A percentile compares a stretch with the other conserved stretches of the same genome.
Evolutionary conservation across 2,797 vertebrate species (phyloP).

Genomic region (Serranus cabrilla): DNA sequence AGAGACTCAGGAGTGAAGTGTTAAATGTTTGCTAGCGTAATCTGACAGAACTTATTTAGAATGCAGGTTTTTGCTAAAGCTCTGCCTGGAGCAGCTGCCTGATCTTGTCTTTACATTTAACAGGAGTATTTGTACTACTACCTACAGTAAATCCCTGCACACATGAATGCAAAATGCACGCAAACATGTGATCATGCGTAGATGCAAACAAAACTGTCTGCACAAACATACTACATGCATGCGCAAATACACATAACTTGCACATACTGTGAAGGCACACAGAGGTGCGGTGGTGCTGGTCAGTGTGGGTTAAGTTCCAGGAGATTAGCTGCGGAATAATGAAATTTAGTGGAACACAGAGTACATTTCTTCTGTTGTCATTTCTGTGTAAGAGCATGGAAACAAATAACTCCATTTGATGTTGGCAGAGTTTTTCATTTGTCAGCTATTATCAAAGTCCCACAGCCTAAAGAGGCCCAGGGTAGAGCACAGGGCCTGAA

Average conservation of each 20-base stretch:
- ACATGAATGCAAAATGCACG: background rate
- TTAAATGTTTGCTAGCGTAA: slow-evolving; percentile 69
- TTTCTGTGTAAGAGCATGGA: slow-evolving; percentile 35
- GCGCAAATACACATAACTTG: background rate
- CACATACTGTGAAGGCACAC: background rate
- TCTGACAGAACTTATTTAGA: slow-evolving; percentile 76
- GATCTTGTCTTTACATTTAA: slow-evolving; percentile 62
- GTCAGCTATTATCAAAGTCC: slow-evolving; percentile 65
- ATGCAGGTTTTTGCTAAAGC: slow-evolving; percentile 72
- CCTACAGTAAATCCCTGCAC: slow-evolving; percentile 40
- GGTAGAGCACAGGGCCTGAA: slow-evolving; percentile 38
- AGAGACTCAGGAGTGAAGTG: slow-evolving; percentile 65
- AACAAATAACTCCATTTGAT: slow-evolving; percentile 59
- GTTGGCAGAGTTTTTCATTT: slow-evolving; percentile 63
- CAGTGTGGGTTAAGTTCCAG: slow-evolving; percentile 17
- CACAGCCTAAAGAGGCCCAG: slow-evolving; percentile 41
- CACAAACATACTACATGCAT: background rate
- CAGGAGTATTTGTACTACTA: slow-evolving; percentile 38
- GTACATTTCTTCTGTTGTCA: slow-evolving; percentile 44
- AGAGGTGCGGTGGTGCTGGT: slow-evolving; percentile 11
- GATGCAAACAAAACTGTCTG: background rate
- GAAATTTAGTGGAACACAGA: slow-evolving; percentile 36
- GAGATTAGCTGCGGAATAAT: slow-evolving; percentile 47
- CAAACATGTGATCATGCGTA: background rate
- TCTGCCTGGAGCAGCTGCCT: slow-evolving; percentile 71